Percentiles rank a stretch among this genome's conserved stretches.
These are phyloP conservation scores for Neogobius melanostomus DNA, from an alignment of 2,113 vertebrate genomes.

Conservation along the genomic window DNA sequence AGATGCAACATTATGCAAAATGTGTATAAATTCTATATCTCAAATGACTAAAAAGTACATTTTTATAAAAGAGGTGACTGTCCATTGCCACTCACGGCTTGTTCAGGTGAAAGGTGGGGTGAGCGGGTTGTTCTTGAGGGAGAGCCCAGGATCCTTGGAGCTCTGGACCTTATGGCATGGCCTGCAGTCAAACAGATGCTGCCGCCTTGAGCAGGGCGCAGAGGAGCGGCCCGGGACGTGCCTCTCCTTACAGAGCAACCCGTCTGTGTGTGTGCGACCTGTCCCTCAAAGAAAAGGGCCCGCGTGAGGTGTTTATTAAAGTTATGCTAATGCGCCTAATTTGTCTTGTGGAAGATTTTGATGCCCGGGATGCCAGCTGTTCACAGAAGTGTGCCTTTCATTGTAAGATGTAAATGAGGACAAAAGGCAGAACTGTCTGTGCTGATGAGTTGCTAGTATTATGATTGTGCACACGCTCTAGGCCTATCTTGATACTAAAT, in stretches of 20 bases:
- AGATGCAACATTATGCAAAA: background rate
- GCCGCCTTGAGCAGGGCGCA: constrained; percentile 71
- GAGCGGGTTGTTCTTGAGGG: constrained; percentile 73
- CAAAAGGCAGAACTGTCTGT: background rate
- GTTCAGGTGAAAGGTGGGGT: constrained; percentile 80
- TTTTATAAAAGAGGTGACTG: background rate
- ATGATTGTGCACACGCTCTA: no score
- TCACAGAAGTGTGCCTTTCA: constrained; percentile 4
- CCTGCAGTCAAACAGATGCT: constrained; percentile 80
- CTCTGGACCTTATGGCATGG: constrained; percentile 77
- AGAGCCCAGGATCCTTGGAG: constrained; percentile 69
- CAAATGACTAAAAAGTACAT: no score
- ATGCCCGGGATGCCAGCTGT: constrained; percentile 3
- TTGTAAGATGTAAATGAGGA: constrained; percentile 7
- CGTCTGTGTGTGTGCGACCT: constrained; percentile 34
- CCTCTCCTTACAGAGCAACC: constrained; percentile 61
- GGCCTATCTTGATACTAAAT: no score
- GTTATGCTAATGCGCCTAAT: constrained; percentile 49
- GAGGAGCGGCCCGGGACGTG: constrained; percentile 65
- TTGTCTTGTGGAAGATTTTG: constrained; percentile 30
- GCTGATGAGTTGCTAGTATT: no score
- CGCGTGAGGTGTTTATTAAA: constrained; percentile 50
- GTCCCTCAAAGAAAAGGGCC: constrained; percentile 41
- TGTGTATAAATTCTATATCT: no score
- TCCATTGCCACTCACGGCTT: background rate